Base-by-base conservation (phyloP, 2,113 vertebrate genomes). In the Kryptolebias marmoratus region DNA sequence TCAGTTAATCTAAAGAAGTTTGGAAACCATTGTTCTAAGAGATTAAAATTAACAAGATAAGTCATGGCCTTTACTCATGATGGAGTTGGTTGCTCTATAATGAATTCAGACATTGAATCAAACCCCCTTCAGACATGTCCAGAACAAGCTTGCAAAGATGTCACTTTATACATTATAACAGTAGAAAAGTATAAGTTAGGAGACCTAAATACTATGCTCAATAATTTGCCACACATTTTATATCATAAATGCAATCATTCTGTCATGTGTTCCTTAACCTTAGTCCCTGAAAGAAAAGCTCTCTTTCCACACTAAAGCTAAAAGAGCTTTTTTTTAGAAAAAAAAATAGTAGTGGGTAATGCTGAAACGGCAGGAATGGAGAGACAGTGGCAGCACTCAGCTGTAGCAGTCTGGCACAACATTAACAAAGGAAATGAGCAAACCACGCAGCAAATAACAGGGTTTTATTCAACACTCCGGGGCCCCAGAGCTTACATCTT, bases 341-440 rank as follows among this genome's bases (percentile, higher is more conserved):
- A 60, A 61, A 74, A 76, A 64, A 47, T 39, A 48, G 1, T 47
- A 58, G 66, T 1, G 71, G 58, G 79, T 66, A 80, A 78, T 74
- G 87, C 90, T 90, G 84, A 92, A 72, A 73, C 14, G 14, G 80
- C 85, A 87, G 64, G 82, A 90, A 80, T 39, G 55, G 36, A 84
- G 65, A 88, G 76, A 89, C 82, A 81, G 78, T 90, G 73, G 11
- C 83, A 76, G 82, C 62, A 42, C 81, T 87, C 62, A 65, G 77
- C 79, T 87, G 75, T 84, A 84, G 76, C 77, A 79, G 77, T 85
- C 87, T 92, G 87, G 86, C 86, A 79, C 80, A 85, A 83, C 80
- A 89, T 87, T 86, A 88, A 92, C 85, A 91, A 92, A 90, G 91
- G 92, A 93, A 94, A 93, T 93, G 92, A 94, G 85, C 80, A 92